A percentile compares a stretch with the other conserved stretches of the same genome.
Conservation (phyloP, 2,797 vertebrate genomes). For the Siniperca obscura region DNA sequence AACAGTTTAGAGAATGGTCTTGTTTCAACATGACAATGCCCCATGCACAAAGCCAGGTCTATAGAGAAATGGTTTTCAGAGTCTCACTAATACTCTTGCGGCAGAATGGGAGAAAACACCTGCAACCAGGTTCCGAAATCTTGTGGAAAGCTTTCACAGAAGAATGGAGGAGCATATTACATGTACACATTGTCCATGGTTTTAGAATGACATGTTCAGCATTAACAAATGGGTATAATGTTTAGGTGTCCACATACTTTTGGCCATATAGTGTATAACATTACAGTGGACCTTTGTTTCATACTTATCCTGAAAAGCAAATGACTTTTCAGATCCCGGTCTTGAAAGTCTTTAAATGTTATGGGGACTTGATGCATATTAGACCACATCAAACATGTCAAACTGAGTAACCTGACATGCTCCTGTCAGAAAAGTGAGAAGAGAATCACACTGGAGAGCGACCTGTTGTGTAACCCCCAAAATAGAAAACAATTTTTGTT, state of each 20-base stretch:
- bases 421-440: not conserved
- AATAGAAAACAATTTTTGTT: not conserved
- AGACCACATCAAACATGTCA: not conserved
- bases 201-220: not conserved
- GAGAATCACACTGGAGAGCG: not conserved
- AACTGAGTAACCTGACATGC: not conserved
- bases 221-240: not conserved
- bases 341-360: not conserved
- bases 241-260: not conserved
- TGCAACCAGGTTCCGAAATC: not conserved
- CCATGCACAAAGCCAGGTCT: too few relatives aligned
- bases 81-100: not conserved
- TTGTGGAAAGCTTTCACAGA: not conserved
- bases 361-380: not conserved
- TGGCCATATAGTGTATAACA: not conserved
- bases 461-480: not conserved
- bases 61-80: too few relatives aligned
- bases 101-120: not conserved
- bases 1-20: not conserved
- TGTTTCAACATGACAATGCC: slow-evolving; percentile 2
- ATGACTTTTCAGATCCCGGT: not conserved
- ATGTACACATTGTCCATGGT: not conserved
- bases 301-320: not conserved
- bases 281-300: not conserved
- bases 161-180: not conserved